Evolutionary conservation across 2,113 vertebrate genomes (phyloP).

Genomic region (Dolichallabes microphthalmus): DNA sequence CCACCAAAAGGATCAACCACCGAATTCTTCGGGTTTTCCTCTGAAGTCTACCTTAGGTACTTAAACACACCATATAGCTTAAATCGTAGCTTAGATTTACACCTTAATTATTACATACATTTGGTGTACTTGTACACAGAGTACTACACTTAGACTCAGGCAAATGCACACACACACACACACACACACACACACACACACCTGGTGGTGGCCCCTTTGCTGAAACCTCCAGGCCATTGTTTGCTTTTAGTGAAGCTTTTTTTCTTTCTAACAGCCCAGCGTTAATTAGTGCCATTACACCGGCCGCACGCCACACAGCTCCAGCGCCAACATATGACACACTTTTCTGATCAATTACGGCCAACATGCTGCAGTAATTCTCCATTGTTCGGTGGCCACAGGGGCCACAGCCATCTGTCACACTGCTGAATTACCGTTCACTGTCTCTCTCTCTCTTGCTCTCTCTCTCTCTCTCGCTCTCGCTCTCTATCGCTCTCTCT

Average conservation of each 20-base stretch:
- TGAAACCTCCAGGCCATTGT: background rate
- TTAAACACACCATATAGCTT: background rate
- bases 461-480: background rate
- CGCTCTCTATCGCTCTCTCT: background rate
- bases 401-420: constrained; percentile 37
- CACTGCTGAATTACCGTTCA: background rate
- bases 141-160: background rate
- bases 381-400: constrained; percentile 37
- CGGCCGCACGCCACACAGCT: constrained; percentile 1
- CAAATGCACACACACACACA: background rate
- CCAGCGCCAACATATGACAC: constrained; percentile 25
- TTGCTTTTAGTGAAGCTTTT: background rate
- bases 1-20: too few relatives aligned
- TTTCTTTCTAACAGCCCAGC: background rate
- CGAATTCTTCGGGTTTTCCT: too few relatives aligned
- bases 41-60: too few relatives aligned
- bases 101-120: background rate
- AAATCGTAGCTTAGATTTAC: background rate
- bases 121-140: background rate
- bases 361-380: constrained; percentile 37
- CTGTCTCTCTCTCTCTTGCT: background rate
- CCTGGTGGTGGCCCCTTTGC: background rate
- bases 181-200: background rate
- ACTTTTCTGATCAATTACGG: constrained; percentile 34
- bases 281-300: constrained; percentile 27